Base-by-base conservation (phyloP, 2,113 vertebrate species). In the Ictalurus punctatus region DNA sequence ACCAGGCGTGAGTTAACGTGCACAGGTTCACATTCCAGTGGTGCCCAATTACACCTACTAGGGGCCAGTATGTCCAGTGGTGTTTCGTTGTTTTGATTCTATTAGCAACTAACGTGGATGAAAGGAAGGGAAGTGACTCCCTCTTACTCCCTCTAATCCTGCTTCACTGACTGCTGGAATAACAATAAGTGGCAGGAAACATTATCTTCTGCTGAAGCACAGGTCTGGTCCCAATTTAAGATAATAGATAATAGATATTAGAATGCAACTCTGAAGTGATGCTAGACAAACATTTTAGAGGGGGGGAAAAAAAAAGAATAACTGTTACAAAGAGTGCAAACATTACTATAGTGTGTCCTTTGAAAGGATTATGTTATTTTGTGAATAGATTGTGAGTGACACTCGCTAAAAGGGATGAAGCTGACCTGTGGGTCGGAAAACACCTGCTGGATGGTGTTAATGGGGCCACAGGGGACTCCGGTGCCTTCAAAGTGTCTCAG, bases 341-440 rank as follows among this genome's bases (percentile, higher is more conserved):
- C 63, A 67, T 67, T 67, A 67, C 63, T 67, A 8, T 8, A 12
- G 21, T 5, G 37, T 5, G 4, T 48, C 14, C 78, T 80, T 52
- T 34, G 16, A 65, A 80, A 52, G 16, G 34, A 69, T 52, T 69
- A 19, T 56, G 30, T 10, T 12, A 44, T 7, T 61, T 9, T 80
- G 30, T 80, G 23, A 61, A 69, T 16, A 40, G 48, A 56, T 30
- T 85, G 58, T 12, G 56, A 65, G 16, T 9, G 37, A 21, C 87
- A 88, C 40, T 78, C 7, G 30, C 8, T 56, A 23, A 54, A 37
- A 27, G 52, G 69, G 40, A 30, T 17, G 7, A 71, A 90, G 81
- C 97, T 95, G 91, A 98, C 97, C 98, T 99, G 98, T 13, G 97
- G 95, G 88, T 98, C 96, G 2, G 96, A 94, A 92, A 99, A 99